Evolutionary conservation across 2,797 vertebrate genomes (phyloP).

Genomic region (Paguma larvata): DNA sequence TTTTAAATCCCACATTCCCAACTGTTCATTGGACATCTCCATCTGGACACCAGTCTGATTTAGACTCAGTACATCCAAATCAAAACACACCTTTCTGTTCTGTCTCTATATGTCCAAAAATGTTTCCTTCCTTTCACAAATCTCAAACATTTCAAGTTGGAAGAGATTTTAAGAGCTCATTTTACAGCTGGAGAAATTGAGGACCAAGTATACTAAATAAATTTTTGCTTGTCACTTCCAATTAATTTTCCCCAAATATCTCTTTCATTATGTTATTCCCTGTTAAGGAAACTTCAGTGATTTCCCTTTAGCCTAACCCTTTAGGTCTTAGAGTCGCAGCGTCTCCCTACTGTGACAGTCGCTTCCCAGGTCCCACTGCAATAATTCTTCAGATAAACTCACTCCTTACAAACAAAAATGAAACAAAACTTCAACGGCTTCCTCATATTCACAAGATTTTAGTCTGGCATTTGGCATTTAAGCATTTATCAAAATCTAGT

Average conservation of each 20-base stretch:
- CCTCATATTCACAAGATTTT: not conserved
- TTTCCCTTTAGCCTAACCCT: not conserved
- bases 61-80: not conserved
- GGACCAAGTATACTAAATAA: not conserved
- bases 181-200: not conserved
- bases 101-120: not conserved
- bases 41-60: not conserved
- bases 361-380: not conserved
- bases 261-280: not conserved
- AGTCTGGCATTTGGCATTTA: not conserved
- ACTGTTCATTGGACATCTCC: not conserved
- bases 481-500: not conserved
- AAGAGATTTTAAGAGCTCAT: conserved; percentile 25
- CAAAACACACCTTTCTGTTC: conserved; percentile 39
- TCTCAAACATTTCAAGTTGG: conserved; percentile 19
- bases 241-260: not conserved
- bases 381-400: conserved; percentile 12
- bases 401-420: conserved; percentile 6
- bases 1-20: conserved; percentile 8
- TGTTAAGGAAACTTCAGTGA: not conserved
- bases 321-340: not conserved
- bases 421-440: conserved; percentile 12
- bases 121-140: conserved; percentile 17
- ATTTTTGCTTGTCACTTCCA: not conserved
- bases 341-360: not conserved